Evolutionary conservation across 2,113 vertebrate genomes (phyloP).

Genomic region (Elachura formosa): DNA sequence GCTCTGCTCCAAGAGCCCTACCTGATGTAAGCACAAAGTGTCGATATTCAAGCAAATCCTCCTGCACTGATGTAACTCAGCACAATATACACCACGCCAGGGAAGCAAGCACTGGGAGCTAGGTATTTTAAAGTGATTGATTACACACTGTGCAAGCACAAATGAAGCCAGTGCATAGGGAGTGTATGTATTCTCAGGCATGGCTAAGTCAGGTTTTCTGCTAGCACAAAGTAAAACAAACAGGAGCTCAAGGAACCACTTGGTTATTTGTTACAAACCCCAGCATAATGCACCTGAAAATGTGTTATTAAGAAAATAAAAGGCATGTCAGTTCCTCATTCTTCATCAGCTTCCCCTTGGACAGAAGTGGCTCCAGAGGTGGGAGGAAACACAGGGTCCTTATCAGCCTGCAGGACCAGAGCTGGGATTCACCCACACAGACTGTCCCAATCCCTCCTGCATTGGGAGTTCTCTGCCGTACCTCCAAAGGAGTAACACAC

Average conservation of each 20-base stretch:
- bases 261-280: neutral
- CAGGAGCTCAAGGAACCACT: neutral
- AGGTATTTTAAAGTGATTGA: slow-evolving; percentile 24
- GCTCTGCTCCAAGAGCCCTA: neutral
- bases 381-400: neutral
- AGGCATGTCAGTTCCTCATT: rapidly evolving
- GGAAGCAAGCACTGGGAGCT: neutral
- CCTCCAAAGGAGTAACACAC: neutral
- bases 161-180: slow-evolving; percentile 1
- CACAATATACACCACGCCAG: neutral
- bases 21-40: neutral
- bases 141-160: neutral
- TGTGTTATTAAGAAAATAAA: neutral
- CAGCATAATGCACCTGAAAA: neutral
- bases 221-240: neutral
- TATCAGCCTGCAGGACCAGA: neutral
- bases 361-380: neutral
- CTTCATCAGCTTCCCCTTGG: neutral
- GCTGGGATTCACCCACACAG: rapidly evolving
- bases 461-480: neutral
- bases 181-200: neutral
- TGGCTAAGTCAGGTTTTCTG: neutral
- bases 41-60: neutral
- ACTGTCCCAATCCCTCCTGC: rapidly evolving
- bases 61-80: neutral